Evolutionary conservation across 2,888 invertebrate genomes (phyloP).

Genomic region (Amiota communis): DNA sequence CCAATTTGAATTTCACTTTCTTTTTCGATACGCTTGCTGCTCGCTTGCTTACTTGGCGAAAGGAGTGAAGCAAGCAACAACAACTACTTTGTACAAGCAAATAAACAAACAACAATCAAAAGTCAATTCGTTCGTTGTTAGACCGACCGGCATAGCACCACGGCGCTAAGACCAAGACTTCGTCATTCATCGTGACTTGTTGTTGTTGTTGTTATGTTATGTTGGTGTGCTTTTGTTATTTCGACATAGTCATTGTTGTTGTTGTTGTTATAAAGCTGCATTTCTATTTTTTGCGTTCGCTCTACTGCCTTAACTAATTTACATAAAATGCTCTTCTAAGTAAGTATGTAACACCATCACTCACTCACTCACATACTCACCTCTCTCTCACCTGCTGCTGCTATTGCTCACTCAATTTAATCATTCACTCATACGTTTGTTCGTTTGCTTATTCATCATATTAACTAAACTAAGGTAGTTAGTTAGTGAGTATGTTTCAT

Average conservation of each 20-base stretch:
- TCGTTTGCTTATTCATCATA: no score
- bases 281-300: conserved; percentile 49
- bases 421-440: no score
- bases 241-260: conserved; percentile 55
- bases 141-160: background rate
- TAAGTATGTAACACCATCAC: conserved; percentile 28
- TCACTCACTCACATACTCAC: no score
- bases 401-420: no score
- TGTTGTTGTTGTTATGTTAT: background rate
- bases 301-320: conserved; percentile 58
- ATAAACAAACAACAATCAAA: conserved; percentile 6
- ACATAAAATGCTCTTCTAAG: conserved; percentile 39
- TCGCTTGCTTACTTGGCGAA: conserved; percentile 51
- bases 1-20: conserved; percentile 71
- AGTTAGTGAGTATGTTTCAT: no score
- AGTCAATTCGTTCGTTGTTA: conserved; percentile 1
- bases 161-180: background rate
- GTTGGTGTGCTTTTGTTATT: conserved; percentile 59
- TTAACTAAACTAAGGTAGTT: no score
- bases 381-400: background rate
- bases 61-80: conserved; percentile 9
- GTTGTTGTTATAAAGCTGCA: conserved; percentile 24
- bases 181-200: conserved; percentile 8
- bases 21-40: conserved; percentile 68
- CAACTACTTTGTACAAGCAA: no score